These are phyloP conservation scores for Lepidurus arcticus DNA, from an alignment of 1,140 invertebrate species.

Conservation along the genomic window DNA sequence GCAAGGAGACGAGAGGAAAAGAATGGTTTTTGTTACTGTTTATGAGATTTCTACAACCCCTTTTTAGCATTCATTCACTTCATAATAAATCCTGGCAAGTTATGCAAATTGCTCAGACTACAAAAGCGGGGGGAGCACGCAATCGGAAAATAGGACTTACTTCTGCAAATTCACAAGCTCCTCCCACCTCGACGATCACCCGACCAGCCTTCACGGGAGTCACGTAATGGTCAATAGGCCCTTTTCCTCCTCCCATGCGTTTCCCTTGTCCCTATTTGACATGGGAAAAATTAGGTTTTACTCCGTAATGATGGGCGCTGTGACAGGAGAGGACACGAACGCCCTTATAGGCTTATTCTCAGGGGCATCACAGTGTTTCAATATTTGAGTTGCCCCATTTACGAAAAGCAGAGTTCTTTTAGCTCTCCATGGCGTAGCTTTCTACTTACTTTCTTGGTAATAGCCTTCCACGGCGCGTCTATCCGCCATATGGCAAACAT, in stretches of 20 bases:
- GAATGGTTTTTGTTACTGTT: slow-evolving; percentile 25
- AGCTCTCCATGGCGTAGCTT: not conserved
- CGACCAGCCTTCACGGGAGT: slow-evolving; percentile 84
- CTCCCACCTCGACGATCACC: slow-evolving; percentile 93
- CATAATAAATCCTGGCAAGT: slow-evolving; percentile 28
- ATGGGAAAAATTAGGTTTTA: not conserved
- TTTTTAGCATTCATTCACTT: not conserved
- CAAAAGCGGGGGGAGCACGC: not conserved
- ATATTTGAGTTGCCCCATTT: too few relatives aligned
- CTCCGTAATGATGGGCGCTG: not conserved
- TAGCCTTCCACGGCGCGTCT: slow-evolving; percentile 88
- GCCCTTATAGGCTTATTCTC: not conserved
- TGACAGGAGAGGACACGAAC: not conserved
- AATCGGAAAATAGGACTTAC: slow-evolving; percentile 46
- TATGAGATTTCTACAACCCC: not conserved
- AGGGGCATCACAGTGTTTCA: not conserved
- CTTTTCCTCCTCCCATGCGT: slow-evolving; percentile 94
- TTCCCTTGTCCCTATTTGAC: slow-evolving; percentile 65
- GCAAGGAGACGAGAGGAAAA: not conserved
- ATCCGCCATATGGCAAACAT: slow-evolving; percentile 96
- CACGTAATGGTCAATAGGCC: slow-evolving; percentile 88
- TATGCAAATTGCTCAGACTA: not conserved
- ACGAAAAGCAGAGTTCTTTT: not conserved
- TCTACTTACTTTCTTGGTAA: slow-evolving; percentile 69
- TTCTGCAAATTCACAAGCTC: slow-evolving; percentile 79